phyloP scores from a whole-genome alignment of 2,113 vertebrate genomes.

The Mugil cephalus region DNA sequence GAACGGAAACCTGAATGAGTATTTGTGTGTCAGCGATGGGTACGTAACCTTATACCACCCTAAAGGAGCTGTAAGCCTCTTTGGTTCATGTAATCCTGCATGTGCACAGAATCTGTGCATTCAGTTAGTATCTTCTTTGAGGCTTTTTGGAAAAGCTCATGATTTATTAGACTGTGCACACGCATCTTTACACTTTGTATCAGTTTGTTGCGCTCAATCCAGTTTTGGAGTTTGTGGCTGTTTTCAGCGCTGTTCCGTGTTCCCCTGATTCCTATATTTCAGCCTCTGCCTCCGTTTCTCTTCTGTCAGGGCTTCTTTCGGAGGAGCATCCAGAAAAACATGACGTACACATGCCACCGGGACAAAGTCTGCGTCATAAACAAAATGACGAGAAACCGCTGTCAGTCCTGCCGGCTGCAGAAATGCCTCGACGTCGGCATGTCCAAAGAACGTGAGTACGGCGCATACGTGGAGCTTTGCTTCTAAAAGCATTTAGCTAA shows the following conservation, averaged over 20 bases:
- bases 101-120: conserved; percentile 29
- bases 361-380: conserved; percentile 97
- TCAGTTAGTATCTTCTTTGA: conserved; percentile 10
- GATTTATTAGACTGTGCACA: neutral
- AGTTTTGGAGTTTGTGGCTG: neutral
- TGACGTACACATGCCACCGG: conserved; percentile 94
- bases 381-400: conserved; percentile 97
- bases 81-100: conserved; percentile 62
- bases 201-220: no score
- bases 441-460: conserved; percentile 96
- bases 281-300: neutral
- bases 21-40: conserved; percentile 41
- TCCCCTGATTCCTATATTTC: neutral
- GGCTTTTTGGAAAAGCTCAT: neutral
- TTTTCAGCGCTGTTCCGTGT: neutral
- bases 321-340: conserved; percentile 97
- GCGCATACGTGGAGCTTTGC: no score
- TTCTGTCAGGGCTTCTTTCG: conserved; percentile 91
- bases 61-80: conserved; percentile 61
- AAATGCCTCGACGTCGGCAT: conserved; percentile 97
- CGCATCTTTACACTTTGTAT: no score
- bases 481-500: no score
- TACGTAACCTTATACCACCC: conserved; percentile 56
- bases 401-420: conserved; percentile 96
- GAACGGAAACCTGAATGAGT: conserved; percentile 4